A percentile compares a stretch with the other conserved stretches of the same genome.
Conservation (phyloP, 2,113 vertebrate genomes). For the Corythaeola cristata region DNA sequence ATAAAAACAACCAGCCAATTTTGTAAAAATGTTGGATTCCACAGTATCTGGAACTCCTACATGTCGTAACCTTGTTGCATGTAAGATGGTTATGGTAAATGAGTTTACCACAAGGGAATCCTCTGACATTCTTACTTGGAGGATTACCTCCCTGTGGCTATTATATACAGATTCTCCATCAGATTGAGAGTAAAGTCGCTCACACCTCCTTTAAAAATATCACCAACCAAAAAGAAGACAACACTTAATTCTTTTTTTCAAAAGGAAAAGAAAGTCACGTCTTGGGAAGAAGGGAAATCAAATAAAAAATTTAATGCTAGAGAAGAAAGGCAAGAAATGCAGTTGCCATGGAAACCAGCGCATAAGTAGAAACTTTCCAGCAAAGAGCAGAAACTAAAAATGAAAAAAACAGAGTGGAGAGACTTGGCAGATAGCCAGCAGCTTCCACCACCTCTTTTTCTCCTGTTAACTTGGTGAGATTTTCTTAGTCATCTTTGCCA, state of each 20-base stretch:
- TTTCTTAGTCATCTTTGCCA: neutral
- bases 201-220: conserved; percentile 9
- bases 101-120: conserved; percentile 21
- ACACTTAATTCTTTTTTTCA: neutral
- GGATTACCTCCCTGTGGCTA: neutral
- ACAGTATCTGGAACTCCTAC: neutral
- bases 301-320: conserved; percentile 58
- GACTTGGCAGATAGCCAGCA: conserved; percentile 48
- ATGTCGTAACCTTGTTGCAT: neutral
- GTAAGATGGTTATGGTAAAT: neutral
- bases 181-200: neutral
- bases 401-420: conserved; percentile 39
- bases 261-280: conserved; percentile 17
- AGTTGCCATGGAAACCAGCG: conserved; percentile 73
- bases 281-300: conserved; percentile 63
- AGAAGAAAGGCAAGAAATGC: conserved; percentile 67
- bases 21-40: neutral
- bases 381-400: conserved; percentile 61
- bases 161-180: neutral
- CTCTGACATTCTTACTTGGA: neutral
- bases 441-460: neutral
- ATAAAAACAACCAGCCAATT: neutral
- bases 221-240: neutral
- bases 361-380: conserved; percentile 74
- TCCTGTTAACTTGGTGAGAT: neutral